Base-by-base conservation (phyloP, 2,888 invertebrate genomes). In the Ephialtes manifestator region DNA sequence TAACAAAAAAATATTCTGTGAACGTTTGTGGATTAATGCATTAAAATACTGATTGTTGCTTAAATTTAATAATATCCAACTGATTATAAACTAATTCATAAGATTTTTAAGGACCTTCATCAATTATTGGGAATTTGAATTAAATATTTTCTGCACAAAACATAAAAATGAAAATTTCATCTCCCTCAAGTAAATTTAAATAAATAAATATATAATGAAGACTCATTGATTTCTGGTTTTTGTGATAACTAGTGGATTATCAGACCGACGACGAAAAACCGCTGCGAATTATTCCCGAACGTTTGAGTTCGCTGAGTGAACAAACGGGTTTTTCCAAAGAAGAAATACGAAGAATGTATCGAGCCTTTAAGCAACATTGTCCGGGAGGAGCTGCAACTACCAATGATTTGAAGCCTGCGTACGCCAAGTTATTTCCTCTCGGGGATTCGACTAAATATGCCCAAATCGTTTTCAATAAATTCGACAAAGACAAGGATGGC, bases 401-500 rank as follows among this genome's bases (percentile, higher is more conserved):
- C 7, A 89, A 89, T 35, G 90, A 93, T 72, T 77, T 93, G 4
- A 91, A 88, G n/a, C 91, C 91, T 3, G 91, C 90, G 5, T 93
- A 93, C 53, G 90, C 92, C 2, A 93, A 92, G 84, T 81, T 93
- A 10, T 93, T 93, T 83, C 93, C 93, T 0, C 81, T 93, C 24
- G 93, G 93, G 0, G 92, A 93, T 53, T 88, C 93, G 1, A 84
- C 90, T 0, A 93, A 89, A 79, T 93, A 93, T 74, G 90, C 92
- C 0, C 91, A 92, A 67, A 89, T 93, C n/a, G 89, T 93, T 15
- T 93, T 93, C 81, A 92, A 93, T 70, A 88, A 83, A 48, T 92
- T 93, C 74, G 93, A 93, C 65, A 89, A 86, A 24, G 90, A 93
- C 76, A 88, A 88, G 31, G 92, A 93, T 24, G 93, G 93, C 2